These are phyloP conservation scores for Drosophila setifemur DNA, from an alignment of 1,140 invertebrate species.

Conservation along the genomic window DNA sequence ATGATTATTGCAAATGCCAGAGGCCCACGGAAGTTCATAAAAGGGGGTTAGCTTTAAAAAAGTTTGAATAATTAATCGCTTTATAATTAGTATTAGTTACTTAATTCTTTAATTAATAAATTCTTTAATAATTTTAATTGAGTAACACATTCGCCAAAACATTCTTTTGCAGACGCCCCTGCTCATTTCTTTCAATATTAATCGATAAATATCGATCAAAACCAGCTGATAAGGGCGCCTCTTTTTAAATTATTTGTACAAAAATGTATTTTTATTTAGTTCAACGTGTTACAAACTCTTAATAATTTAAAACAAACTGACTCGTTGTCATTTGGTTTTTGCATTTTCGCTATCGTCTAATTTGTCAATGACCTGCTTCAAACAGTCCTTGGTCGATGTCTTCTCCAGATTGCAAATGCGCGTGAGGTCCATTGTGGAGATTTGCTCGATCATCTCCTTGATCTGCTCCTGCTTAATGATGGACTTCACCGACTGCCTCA, in stretches of 20 bases:
- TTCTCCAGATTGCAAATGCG: slow-evolving; percentile 77
- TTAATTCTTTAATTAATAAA: no score
- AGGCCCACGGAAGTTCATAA: not conserved
- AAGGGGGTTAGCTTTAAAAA: no score
- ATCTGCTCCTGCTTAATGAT: slow-evolving; percentile 84
- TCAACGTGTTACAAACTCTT: not conserved
- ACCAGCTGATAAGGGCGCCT: not conserved
- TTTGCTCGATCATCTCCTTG: slow-evolving; percentile 82
- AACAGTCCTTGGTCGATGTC: slow-evolving; percentile 77
- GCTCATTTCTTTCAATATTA: no score
- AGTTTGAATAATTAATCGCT: no score
- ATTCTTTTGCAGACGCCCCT: no score
- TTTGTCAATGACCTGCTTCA: slow-evolving; percentile 80
- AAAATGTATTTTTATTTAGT: not conserved
- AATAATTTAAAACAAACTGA: not conserved
- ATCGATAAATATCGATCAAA: not conserved
- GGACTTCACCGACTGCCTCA: slow-evolving; percentile 82
- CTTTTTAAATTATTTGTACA: not conserved
- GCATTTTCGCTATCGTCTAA: slow-evolving; percentile 59
- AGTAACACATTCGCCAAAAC: no score
- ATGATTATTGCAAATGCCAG: not conserved
- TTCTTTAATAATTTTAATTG: no score
- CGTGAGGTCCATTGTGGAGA: slow-evolving; percentile 78
- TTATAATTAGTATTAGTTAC: no score
- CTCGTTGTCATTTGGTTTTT: slow-evolving; percentile 41